Conservation (phyloP, 2,888 invertebrate genomes). For the Colostygia pectinataria region DNA sequence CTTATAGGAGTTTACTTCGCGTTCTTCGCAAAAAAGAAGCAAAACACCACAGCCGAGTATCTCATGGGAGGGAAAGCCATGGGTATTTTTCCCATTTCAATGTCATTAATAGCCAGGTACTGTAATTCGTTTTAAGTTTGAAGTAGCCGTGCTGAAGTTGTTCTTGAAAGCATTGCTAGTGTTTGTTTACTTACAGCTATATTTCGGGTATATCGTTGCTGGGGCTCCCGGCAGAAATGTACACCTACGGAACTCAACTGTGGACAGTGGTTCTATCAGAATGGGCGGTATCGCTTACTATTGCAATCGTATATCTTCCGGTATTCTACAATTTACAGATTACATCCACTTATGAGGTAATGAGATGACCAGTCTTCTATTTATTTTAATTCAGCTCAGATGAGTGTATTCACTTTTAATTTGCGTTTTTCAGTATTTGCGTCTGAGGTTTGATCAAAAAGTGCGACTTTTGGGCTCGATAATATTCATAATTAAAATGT, state of each 20-base stretch:
- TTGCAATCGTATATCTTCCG: constrained; percentile 86
- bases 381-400: background rate
- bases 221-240: constrained; percentile 90
- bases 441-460: constrained; percentile 86
- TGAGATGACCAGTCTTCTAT: background rate
- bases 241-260: constrained; percentile 88
- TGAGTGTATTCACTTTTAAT: constrained; percentile 34
- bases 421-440: constrained; percentile 83
- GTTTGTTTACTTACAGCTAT: constrained; percentile 78
- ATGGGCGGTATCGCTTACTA: constrained; percentile 85
- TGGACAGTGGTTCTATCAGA: constrained; percentile 86
- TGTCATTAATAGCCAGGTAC: constrained; percentile 90
- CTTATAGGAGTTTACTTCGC: constrained; percentile 88
- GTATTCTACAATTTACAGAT: constrained; percentile 89
- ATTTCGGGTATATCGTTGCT: constrained; percentile 89
- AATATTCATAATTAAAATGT: constrained; percentile 88
- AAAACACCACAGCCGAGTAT: constrained; percentile 87
- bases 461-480: constrained; percentile 86
- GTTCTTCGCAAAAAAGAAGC: constrained; percentile 86
- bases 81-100: constrained; percentile 90
- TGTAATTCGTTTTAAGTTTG: constrained; percentile 4
- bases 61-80: constrained; percentile 89
- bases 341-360: constrained; percentile 89
- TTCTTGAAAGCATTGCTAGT: background rate
- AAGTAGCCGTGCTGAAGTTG: too few species aligned